These are phyloP conservation scores for Timandra comae DNA, from an alignment of 2,888 invertebrate genomes.

Conservation along the genomic window DNA sequence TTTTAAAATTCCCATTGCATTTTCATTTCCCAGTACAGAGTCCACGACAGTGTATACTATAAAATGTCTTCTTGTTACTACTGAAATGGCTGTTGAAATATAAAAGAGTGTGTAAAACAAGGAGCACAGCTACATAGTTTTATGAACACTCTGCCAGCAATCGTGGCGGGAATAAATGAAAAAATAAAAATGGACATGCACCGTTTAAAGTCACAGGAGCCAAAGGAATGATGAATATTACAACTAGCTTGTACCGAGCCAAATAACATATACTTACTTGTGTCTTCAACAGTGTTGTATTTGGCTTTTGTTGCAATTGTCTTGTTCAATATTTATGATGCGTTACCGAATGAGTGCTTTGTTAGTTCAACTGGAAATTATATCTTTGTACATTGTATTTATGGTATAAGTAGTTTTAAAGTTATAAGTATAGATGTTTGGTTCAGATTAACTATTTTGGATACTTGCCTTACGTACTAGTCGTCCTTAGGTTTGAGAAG, in stretches of 20 bases:
- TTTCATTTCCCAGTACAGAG: slow-evolving; percentile 24
- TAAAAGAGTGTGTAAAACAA: slow-evolving; percentile 64
- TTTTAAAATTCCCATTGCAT: slow-evolving; percentile 22
- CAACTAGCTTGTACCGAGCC: slow-evolving; percentile 49
- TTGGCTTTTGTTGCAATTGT: slow-evolving; percentile 28
- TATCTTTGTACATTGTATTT: too few relatives aligned
- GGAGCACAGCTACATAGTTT: slow-evolving; percentile 52
- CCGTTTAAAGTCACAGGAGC: slow-evolving; percentile 63
- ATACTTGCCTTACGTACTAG: too few relatives aligned
- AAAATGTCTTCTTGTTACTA: slow-evolving; percentile 39
- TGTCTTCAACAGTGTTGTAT: slow-evolving; percentile 32
- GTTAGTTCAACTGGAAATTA: slow-evolving; percentile 6
- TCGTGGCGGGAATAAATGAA: slow-evolving; percentile 62
- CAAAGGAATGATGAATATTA: slow-evolving; percentile 66
- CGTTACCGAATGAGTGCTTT: slow-evolving; percentile 18
- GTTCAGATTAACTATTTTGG: too few relatives aligned
- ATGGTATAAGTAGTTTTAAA: too few relatives aligned
- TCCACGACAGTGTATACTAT: slow-evolving; percentile 24
- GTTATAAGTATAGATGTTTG: too few relatives aligned
- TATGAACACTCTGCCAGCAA: slow-evolving; percentile 67
- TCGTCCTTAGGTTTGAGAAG: too few relatives aligned
- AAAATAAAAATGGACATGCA: slow-evolving; percentile 53
- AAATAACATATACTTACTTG: slow-evolving; percentile 33
- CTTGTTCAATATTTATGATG: slow-evolving; percentile 35
- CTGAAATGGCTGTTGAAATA: slow-evolving; percentile 53